A percentile compares a stretch with the other conserved stretches of the same genome.
Conservation (phyloP, 2,113 vertebrate genomes). For the Cyprinus carpio region DNA sequence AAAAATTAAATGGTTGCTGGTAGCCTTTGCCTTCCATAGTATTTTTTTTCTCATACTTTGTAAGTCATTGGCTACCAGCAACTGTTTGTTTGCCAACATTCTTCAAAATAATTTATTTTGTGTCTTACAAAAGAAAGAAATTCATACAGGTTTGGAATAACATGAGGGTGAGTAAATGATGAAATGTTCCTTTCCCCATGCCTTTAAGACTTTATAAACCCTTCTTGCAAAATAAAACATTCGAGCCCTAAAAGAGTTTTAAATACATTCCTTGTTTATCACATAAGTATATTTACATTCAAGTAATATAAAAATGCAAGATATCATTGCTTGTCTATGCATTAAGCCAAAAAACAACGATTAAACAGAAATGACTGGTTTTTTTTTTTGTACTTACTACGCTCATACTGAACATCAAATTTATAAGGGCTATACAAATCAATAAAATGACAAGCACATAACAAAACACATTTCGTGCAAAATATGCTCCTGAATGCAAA, state of each 20-base stretch:
- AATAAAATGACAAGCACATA: conserved; percentile 71
- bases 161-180: background rate
- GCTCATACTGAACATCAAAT: conserved; percentile 28
- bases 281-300: conserved; percentile 46
- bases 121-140: background rate
- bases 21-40: background rate
- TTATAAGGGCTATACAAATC: conserved; percentile 52
- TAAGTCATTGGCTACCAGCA: background rate
- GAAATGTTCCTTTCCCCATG: background rate
- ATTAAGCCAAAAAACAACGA: background rate
- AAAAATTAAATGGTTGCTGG: background rate
- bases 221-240: background rate
- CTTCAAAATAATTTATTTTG: background rate
- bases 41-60: background rate
- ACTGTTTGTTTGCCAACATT: background rate
- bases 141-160: background rate
- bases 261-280: conserved; percentile 52
- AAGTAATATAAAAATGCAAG: conserved; percentile 44
- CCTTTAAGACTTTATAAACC: background rate
- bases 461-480: conserved; percentile 76
- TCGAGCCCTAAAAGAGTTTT: background rate
- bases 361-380: background rate
- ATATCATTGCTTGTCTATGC: conserved; percentile 34
- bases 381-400: conserved; percentile 30
- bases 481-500: conserved; percentile 72